phyloP scores from a whole-genome alignment of 2,113 vertebrate species.

The Solenodon paradoxus region DNA sequence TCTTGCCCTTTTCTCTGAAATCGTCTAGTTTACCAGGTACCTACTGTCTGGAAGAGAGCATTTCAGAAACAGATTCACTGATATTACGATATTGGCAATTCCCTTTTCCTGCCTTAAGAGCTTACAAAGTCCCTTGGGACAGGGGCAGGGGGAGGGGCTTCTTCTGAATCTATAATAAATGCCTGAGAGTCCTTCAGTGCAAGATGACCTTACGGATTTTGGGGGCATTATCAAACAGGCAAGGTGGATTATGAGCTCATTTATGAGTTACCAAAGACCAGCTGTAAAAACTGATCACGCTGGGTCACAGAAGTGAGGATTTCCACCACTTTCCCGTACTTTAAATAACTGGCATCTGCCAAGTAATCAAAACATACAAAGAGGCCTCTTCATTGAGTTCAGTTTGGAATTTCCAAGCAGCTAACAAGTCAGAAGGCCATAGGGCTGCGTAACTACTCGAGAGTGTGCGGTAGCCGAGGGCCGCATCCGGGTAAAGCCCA shows the following conservation, averaged over 20 bases:
- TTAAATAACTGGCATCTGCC: not conserved
- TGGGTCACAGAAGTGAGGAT: not conserved
- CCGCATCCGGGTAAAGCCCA: slow-evolving; percentile 89
- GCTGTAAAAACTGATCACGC: not conserved
- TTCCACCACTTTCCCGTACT: not conserved
- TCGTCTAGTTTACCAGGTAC: not conserved
- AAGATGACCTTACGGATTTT: not conserved
- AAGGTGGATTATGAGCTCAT: not conserved
- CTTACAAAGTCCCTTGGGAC: not conserved
- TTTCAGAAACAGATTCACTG: not conserved
- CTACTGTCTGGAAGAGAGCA: not conserved
- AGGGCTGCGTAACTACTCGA: slow-evolving; percentile 80
- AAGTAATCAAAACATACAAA: not conserved
- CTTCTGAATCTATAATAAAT: not conserved
- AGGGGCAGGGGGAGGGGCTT: no score
- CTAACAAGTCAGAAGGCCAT: not conserved
- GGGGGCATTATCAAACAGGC: not conserved
- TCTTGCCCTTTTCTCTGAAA: not conserved
- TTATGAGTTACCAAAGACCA: not conserved
- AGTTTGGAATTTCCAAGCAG: not conserved
- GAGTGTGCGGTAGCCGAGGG: slow-evolving; percentile 85
- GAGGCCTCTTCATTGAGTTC: not conserved
- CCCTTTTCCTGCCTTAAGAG: not conserved
- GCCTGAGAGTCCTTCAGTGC: not conserved
- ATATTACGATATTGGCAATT: not conserved